These are phyloP conservation scores for Willisornis vidua DNA, from an alignment of 2,113 vertebrate genomes.

Conservation along the genomic window DNA sequence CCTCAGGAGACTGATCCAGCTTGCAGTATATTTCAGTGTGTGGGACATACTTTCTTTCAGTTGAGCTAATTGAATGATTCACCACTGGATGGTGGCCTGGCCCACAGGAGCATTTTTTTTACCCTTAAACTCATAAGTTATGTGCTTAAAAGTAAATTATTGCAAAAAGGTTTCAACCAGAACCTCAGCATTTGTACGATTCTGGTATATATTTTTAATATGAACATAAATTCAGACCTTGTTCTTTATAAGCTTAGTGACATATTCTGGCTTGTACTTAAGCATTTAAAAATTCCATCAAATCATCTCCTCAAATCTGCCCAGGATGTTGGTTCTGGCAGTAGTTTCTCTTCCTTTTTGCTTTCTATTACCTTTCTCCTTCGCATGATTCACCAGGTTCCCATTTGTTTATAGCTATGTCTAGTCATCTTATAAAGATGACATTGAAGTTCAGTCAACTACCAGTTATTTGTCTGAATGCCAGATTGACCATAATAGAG, in stretches of 20 bases:
- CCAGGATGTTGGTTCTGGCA: neutral
- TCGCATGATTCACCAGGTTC: constrained; percentile 2
- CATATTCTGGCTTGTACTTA: neutral
- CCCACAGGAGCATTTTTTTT: neutral
- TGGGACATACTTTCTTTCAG: neutral
- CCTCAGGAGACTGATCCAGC: neutral
- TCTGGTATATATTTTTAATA: neutral
- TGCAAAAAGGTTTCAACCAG: neutral
- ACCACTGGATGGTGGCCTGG: neutral
- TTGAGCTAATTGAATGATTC: neutral
- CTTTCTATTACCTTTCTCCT: constrained; percentile 5
- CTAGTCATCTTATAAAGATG: neutral
- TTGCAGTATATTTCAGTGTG: neutral
- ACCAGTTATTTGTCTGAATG: neutral
- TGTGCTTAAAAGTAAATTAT: neutral
- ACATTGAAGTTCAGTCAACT: neutral
- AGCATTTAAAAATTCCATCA: neutral
- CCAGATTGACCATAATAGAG: neutral
- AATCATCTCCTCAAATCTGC: neutral
- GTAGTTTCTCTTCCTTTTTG: neutral
- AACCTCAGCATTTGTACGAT: neutral
- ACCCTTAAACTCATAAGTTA: neutral
- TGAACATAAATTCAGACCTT: neutral
- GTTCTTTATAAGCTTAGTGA: neutral
- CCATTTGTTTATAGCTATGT: neutral